phyloP scores from a whole-genome alignment of 2,888 invertebrate genomes.

The Poecilus cupreus region DNA sequence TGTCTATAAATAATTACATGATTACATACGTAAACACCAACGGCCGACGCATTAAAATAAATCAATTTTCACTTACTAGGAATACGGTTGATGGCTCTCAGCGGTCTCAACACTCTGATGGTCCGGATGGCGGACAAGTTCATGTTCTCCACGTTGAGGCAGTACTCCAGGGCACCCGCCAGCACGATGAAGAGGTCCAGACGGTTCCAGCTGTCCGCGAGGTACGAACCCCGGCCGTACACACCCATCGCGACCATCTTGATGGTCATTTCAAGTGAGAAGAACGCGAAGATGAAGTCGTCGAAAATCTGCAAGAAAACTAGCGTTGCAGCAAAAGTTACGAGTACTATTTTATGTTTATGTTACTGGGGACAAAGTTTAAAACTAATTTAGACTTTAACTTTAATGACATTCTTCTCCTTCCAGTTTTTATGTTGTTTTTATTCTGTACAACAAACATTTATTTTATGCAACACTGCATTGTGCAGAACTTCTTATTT shows the following conservation, averaged over 20 bases:
- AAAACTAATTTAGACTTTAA: background rate
- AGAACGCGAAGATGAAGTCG: conserved; percentile 98
- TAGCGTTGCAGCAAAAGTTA: too few relatives aligned
- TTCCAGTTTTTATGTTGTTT: background rate
- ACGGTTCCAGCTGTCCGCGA: conserved; percentile 99
- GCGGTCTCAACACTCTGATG: conserved; percentile 95
- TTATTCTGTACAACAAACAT: background rate
- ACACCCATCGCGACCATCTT: conserved; percentile 99
- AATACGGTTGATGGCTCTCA: conserved; percentile 99
- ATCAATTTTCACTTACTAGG: conserved; percentile 87
- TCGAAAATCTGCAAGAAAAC: conserved; percentile 88
- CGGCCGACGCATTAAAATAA: background rate
- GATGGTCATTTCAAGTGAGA: conserved; percentile 97
- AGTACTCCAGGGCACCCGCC: conserved; percentile 94
- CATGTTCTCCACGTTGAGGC: conserved; percentile 96
- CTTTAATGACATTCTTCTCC: background rate
- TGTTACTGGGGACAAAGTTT: too few relatives aligned
- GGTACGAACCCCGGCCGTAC: conserved; percentile 93
- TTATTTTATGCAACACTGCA: background rate
- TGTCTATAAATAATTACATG: too few relatives aligned
- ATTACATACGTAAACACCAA: background rate
- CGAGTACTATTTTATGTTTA: too few relatives aligned
- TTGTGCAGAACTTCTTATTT: background rate
- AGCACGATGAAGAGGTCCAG: conserved; percentile 98
- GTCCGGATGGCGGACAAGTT: conserved; percentile 99